Evolutionary conservation across 2,797 vertebrate species (phyloP).

Genomic region (Urophycis tenuis): DNA sequence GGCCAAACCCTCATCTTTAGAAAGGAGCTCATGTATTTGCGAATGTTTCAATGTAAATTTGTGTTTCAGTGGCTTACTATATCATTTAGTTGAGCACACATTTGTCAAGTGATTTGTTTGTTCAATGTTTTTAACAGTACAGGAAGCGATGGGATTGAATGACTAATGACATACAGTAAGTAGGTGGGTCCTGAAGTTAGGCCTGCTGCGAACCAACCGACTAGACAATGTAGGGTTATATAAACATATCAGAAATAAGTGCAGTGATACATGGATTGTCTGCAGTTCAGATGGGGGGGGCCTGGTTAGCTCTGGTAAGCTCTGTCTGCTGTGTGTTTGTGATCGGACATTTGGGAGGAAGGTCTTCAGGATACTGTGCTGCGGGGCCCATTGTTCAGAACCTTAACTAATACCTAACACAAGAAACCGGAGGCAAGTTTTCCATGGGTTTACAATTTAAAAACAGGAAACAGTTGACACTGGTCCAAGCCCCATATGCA

Average conservation of each 20-base stretch:
- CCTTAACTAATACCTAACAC: constrained; percentile 19
- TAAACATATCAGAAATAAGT: background rate
- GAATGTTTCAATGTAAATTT: too few species aligned
- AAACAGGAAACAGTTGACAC: constrained; percentile 51
- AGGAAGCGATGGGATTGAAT: too few species aligned
- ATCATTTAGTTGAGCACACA: too few species aligned
- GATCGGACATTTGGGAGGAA: constrained; percentile 25
- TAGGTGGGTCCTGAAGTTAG: too few species aligned
- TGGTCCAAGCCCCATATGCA: constrained; percentile 16
- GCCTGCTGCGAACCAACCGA: background rate
- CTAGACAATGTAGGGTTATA: background rate
- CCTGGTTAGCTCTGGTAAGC: constrained; percentile 8
- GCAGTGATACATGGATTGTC: constrained; percentile 13
- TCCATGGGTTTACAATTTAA: constrained; percentile 36
- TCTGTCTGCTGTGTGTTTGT: constrained; percentile 32
- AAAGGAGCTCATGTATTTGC: too few species aligned
- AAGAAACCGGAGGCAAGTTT: constrained; percentile 5
- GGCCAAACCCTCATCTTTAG: too few species aligned
- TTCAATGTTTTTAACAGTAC: too few species aligned
- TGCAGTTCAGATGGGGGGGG: constrained; percentile 36
- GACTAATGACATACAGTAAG: too few species aligned
- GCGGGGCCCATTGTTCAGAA: constrained; percentile 56
- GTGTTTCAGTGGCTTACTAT: too few species aligned
- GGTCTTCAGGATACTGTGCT: constrained; percentile 13
- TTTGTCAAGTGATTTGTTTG: too few species aligned